Conservation (phyloP, 1,140 invertebrate genomes). For the Teleopsis dalmanni region DNA sequence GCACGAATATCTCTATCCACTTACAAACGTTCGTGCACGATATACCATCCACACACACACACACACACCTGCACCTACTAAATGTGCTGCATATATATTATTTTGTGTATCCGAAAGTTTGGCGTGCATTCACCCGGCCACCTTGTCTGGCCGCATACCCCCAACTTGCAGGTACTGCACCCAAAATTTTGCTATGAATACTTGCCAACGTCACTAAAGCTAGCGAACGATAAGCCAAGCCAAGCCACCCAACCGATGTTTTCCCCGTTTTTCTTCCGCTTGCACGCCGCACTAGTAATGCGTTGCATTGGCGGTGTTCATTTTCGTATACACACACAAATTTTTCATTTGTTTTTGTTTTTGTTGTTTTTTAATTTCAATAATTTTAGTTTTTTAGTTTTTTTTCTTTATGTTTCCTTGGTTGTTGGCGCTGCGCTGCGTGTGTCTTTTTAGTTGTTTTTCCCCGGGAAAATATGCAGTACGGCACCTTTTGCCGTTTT, state of each 20-base stretch:
- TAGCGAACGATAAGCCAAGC: not conserved
- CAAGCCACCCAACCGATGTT: not conserved
- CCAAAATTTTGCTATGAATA: too few species aligned
- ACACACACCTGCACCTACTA: not conserved
- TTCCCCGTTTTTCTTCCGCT: too few species aligned
- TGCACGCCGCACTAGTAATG: too few species aligned
- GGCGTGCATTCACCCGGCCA: constrained; percentile 15
- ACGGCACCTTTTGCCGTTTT: not conserved
- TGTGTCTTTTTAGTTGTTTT: not conserved
- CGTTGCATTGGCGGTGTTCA: too few species aligned
- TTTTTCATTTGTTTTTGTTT: not conserved
- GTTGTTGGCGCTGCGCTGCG: not conserved
- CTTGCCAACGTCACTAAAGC: too few species aligned
- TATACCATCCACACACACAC: not conserved
- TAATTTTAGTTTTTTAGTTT: constrained; percentile 1
- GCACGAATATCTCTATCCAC: too few species aligned
- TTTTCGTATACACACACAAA: not conserved
- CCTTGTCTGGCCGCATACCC: constrained; percentile 1
- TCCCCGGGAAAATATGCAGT: not conserved
- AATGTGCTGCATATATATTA: not conserved
- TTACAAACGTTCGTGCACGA: too few species aligned
- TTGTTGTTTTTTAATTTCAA: not conserved
- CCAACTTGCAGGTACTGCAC: not conserved
- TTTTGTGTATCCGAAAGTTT: not conserved
- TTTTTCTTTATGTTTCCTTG: not conserved